These are phyloP conservation scores for Agelastica alni DNA, from an alignment of 2,888 invertebrate genomes.

Conservation along the genomic window DNA sequence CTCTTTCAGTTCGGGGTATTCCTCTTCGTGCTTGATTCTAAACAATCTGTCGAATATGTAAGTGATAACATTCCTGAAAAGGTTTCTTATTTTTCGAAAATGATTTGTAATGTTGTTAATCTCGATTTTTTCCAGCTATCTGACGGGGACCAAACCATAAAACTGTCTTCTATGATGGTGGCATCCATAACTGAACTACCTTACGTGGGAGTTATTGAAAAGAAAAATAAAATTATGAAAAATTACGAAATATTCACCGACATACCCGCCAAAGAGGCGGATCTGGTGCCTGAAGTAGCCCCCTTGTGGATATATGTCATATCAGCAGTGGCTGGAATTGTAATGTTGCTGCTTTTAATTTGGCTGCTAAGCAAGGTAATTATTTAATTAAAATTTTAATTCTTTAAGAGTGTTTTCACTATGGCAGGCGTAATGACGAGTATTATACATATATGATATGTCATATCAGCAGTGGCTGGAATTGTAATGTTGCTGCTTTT, in stretches of 20 bases:
- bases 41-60: too few relatives aligned
- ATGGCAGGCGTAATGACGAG: too few relatives aligned
- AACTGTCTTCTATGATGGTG: conserved; percentile 76
- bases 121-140: conserved; percentile 54
- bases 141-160: conserved; percentile 60
- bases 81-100: not conserved
- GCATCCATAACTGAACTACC: conserved; percentile 75
- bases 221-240: conserved; percentile 62
- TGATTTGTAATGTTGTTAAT: too few relatives aligned
- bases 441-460: too few relatives aligned
- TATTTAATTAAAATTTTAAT: too few relatives aligned
- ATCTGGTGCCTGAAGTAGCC: conserved; percentile 69
- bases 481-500: conserved; percentile 77
- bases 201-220: conserved; percentile 65
- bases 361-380: conserved; percentile 81
- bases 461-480: conserved; percentile 82
- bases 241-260: conserved; percentile 74
- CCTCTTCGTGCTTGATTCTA: too few relatives aligned
- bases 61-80: too few relatives aligned
- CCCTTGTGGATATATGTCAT: conserved; percentile 87
- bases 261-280: conserved; percentile 67
- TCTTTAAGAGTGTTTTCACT: too few relatives aligned
- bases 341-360: conserved; percentile 77
- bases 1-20: too few relatives aligned
- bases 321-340: conserved; percentile 80